Base-by-base conservation (phyloP, 2,797 vertebrate genomes). In the Glyptemys insculpta region DNA sequence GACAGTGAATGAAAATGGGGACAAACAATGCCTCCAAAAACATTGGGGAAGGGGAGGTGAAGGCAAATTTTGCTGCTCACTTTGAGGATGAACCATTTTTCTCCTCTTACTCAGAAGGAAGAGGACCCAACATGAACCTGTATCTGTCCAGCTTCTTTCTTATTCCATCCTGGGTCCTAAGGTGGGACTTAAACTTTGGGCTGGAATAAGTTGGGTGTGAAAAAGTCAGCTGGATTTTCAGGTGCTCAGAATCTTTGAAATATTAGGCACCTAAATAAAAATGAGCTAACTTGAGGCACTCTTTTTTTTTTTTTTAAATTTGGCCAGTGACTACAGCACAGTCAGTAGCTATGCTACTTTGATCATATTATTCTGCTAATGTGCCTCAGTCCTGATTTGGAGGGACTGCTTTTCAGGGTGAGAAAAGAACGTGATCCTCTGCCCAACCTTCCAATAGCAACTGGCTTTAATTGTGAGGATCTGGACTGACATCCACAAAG, bases 221-320 rank as follows among this genome's bases (percentile, higher is more conserved):
- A 62, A 62, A 62, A 41, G 12, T 91, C 91, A 89, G 87, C 44
- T 1, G 57, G 5, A 1, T 56, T 89, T 90, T 86, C 29, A 68
- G 57, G 47, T 18, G 34, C 0, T 34, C 18, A 0, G 72, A 72
- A 37, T 3, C 0, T 0, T 52, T 85, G 47, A 76, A 79, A 68
- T 65, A 92, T 25, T 44, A 91, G 41, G 41, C 41, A 41, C 41
- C 41, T 41, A 41, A 41, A 41, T 41, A 41, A 5, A 41, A 41
- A 41, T 41, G 41, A 41, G 41, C 41, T 52, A 79, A 31, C 6
- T 84, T 16, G 82, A 72, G 86, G 4, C 11, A 57, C 2, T 34
- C 25, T 44, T 41, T n/a, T 0, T 15, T 50, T 50, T 50, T 50
- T 50, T 50, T 50, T 50, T 50, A 16, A 50, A 50, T 50, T 52